Base-by-base conservation (phyloP, 2,888 invertebrate genomes). In the Xestoiulus laeticollis region DNA sequence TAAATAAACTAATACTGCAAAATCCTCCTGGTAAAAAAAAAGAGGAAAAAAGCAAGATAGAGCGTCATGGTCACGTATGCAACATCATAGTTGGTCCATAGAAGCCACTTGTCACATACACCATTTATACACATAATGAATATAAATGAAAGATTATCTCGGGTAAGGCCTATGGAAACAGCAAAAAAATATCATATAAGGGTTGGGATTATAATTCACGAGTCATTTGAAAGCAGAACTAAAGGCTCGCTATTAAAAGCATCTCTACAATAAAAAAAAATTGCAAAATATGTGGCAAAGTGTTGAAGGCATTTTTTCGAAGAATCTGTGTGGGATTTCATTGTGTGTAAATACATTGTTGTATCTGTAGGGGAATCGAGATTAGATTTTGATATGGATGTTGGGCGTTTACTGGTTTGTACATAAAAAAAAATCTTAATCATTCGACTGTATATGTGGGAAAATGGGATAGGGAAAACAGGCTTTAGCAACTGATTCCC, bases 311-410 rank as follows among this genome's bases (percentile, higher is more conserved):
- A 53, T 4, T 16, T 68, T 22, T 68, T 16, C 2, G 78, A 30
- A 30, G 78, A 78, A 78, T 78, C 78, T 78, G 78, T 16, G 78
- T 78, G 78, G 78, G 78, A 78, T 32, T 78, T 30, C 78, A 78
- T 78, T 78, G 78, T 32, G 78, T 78, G 78, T 30, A 78, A 78
- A 78, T 32, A 78, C 78, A 30, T 43, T 78, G 78, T 16, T 38
- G 38, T 8, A 78, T 78, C 78, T 78, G 30, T 14, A 22, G 78
- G 30, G 30, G 30, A 78, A 78, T 78, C 78, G 5, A 78, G 78
- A 78, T 78, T 16, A 78, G 78, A 78, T 78, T 68, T 30, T 59
- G 68, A 68, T 26, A 68, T 26, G 68, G 26, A 68, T 26, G 68
- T 26, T 78, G 78, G 78, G 78, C 78, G 78, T 78, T 78, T 32